Base-by-base conservation (phyloP, 2,888 invertebrate species). In the Plagodis dolabraria region DNA sequence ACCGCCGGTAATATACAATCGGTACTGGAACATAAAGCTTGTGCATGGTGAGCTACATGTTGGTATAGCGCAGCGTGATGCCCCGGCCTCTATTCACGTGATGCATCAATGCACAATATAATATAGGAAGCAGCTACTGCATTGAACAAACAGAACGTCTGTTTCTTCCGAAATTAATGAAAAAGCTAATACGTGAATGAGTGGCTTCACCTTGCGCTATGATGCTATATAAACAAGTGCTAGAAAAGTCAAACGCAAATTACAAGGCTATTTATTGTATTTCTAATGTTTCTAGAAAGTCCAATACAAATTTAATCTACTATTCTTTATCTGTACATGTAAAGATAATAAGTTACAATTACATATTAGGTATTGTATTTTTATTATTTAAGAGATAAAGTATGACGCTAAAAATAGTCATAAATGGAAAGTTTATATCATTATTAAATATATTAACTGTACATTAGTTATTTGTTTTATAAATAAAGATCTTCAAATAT, bases 1-100 rank as follows among this genome's bases (percentile, higher is more conserved):
- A 59, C 54, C 63, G 63, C 36, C 59, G 57, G 61, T 63, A 66
- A 55, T 57, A 53, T 59, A 54, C 63, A 61, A 66, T 54, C 59
- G 63, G 61, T 59, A 66, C 66, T 66, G 66, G 56, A 66, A 66
- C 59, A 63, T 57, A 66, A 63, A 66, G 63, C 61, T 48, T 52
- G 61, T 64, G 63, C 66, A 61, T 62, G 63, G 63, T 54, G 66
- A 64, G 53, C 40, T 43, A 44, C 51, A 12, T 36, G 45, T 44
- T 34, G 10, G 56, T 56, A 49, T 55, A 63, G 65, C 65, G 53
- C 46, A 60, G 58, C 53, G 65, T 52, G 63, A 63, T 47, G 63
- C 65, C 53, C 47, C 47, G 38, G 38, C 22, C 35, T 33, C 33
- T 46, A 38, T 46, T 40, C 38, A 46, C 53, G 46, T 9, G 35